Conservation (phyloP, 2,888 invertebrate species). For the Frankliniella fusca region DNA sequence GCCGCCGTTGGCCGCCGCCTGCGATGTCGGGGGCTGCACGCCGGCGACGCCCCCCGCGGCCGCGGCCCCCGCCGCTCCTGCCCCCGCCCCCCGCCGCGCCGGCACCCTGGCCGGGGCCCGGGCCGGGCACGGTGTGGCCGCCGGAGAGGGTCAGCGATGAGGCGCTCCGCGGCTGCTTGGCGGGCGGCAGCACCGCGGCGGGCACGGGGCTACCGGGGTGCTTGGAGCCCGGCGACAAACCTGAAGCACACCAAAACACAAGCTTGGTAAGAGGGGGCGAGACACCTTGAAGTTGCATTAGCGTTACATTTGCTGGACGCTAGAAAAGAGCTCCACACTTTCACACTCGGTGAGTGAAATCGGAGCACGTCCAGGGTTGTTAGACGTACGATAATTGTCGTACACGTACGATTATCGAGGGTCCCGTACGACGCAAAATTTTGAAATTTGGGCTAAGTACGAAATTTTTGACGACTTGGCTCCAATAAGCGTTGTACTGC, state of each 20-base stretch:
- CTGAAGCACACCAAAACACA: slow-evolving; percentile 29
- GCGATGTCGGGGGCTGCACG: neutral
- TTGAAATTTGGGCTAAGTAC: too few relatives aligned
- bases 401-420: too few relatives aligned
- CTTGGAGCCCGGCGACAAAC: slow-evolving; percentile 33
- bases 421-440: too few relatives aligned
- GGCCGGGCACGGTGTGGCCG: slow-evolving; percentile 38
- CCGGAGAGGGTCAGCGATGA: slow-evolving; percentile 34
- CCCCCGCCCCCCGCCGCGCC: slow-evolving; percentile 28
- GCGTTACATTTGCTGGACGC: too few relatives aligned
- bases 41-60: neutral
- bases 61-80: slow-evolving; percentile 31
- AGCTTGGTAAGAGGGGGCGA: too few relatives aligned
- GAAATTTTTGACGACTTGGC: too few relatives aligned
- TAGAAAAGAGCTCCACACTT: too few relatives aligned
- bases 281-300: too few relatives aligned
- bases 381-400: too few relatives aligned
- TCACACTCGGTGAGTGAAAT: too few relatives aligned
- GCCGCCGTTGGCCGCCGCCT: slow-evolving; percentile 33
- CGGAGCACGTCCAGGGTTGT: too few relatives aligned
- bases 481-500: too few relatives aligned
- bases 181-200: slow-evolving; percentile 49
- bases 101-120: slow-evolving; percentile 34
- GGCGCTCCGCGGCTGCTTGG: slow-evolving; percentile 46
- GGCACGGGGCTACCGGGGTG: slow-evolving; percentile 45